These are phyloP conservation scores for Sphaeramia orbicularis DNA, from an alignment of 2,797 vertebrate genomes.

Conservation along the genomic window DNA sequence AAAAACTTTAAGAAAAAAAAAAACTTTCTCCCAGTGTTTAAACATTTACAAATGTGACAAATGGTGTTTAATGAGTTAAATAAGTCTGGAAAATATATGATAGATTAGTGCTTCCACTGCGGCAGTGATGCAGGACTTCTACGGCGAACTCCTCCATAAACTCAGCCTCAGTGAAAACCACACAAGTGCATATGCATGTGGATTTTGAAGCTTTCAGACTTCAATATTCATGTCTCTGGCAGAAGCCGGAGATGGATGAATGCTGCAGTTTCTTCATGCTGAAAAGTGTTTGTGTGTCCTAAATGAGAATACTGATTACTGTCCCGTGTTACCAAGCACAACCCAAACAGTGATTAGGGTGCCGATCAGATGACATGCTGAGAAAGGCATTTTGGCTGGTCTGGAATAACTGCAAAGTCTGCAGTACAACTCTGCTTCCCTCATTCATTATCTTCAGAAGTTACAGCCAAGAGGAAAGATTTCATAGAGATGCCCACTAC, in stretches of 20 bases:
- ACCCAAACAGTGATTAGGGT: conserved; percentile 68
- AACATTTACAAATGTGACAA: not conserved
- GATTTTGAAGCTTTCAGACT: not conserved
- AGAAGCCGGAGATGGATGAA: conserved; percentile 2
- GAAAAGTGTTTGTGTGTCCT: conserved; percentile 11
- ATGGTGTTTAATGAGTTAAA: not conserved
- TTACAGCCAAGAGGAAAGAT: conserved; percentile 39
- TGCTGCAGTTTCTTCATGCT: not conserved
- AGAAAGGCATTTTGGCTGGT: conserved; percentile 51
- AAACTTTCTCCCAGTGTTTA: not conserved
- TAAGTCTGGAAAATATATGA: not conserved
- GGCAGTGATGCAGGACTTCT: conserved; percentile 14
- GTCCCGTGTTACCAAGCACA: conserved; percentile 32
- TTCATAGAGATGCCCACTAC: conserved; percentile 32
- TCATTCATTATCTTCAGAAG: conserved; percentile 67
- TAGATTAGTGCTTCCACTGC: conserved; percentile 20
- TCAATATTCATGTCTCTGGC: not conserved
- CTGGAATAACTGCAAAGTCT: conserved; percentile 67
- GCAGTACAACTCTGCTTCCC: conserved; percentile 46
- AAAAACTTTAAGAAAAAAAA: not conserved
- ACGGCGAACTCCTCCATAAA: conserved; percentile 3
- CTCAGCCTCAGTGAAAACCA: not conserved
- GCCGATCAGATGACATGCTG: conserved; percentile 69
- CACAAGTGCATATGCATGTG: not conserved
- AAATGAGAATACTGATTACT: conserved; percentile 40